Base-by-base conservation (phyloP, 64 coral and sea anemone species). In the Montipora sp. region DNA sequence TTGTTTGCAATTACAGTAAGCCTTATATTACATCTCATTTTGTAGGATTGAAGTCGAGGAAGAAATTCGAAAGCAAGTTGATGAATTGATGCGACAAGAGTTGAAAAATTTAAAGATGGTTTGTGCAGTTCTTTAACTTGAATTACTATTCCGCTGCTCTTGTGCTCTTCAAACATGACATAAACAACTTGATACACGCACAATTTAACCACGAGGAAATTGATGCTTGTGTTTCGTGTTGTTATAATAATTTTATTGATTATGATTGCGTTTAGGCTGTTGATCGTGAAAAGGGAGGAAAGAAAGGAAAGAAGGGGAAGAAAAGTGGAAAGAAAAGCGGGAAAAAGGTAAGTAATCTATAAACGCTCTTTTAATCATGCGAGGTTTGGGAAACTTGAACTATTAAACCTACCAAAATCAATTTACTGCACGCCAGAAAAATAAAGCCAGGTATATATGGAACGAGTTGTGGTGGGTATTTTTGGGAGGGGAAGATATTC, bases 231-330 rank as follows among this genome's bases (percentile, higher is more conserved):
- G 36, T 36, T 36, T 36, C 36, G 36, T 36, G 36, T 36, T 36
- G 36, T 36, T 36, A 36, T 36, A 36, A 36, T 36, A 36, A 0
- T 36, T 36, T 36, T 36, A 36, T 36, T 36, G 36, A 36, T 36
- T 36, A 36, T 36, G 36, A 36, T 36, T 36, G 36, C 45, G 4
- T 82, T 71, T 71, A 93, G 91, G 98, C 98, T 80, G 98, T 99
- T 48, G 98, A 99, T 57, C 94, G 98, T 58, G 98, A 99, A 19
- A 99, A 99, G 73, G 98, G 92, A 20, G 98, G 98, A 1, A 99
- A 96, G 27, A 99, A 99, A 58, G 98, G 98, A 14, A 98, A 98
- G 80, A 98, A 98, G 78, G 97, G 97, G 2, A 99, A 99, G 92
- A 96, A 94, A 80, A 96, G 97, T 91, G 94, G 94, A 19, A 99